Base-by-base conservation (phyloP, 1,140 invertebrate genomes). In the Tetramorium alpestre region DNA sequence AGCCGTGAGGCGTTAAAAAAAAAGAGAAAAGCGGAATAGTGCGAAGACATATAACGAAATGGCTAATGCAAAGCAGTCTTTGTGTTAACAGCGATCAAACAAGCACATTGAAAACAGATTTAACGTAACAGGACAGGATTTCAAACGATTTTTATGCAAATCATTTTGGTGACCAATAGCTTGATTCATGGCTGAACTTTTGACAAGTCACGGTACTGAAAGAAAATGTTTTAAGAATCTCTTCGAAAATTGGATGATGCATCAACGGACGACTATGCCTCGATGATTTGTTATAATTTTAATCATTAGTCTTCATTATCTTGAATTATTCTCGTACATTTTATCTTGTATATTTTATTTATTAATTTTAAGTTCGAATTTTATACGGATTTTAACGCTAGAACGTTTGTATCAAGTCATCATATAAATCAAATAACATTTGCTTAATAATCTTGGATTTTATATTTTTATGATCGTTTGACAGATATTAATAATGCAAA, bases 401-500 rank as follows among this genome's bases (percentile, higher is more conserved):
- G 33, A 41, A 41, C n/a, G 0, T 33, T 33, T 72, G 54, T 22
- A 65, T 69, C 38, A 25, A 72, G 25, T n/a, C 11, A 0, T 58
- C 7, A 16, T 22, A 8, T n/a, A n/a, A 76, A 33, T 16, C 13
- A 62, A 47, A 3, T 16, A 49, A 49, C 6, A 44, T 44, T 47
- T 28, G 16, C 41, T 16, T 33, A 16, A 7, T 33, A 33, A 4
- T 18, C 44, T 78, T 49, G 28, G 13, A 0, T 51, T 51, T 56
- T 54, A 16, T 22, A 60, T 11, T 69, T 80, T 54, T 80, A 54
- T 4, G 2, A 22, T 67, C 8, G 25, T 51, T 69, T 41, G n/a
- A 69, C 64, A 67, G 77, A 41, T 69, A 80, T 80, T 69, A 80
- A 69, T 69, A 16, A 3, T 3, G 7, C 7, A 41, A 82, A 73